Conservation (phyloP, 2,797 vertebrate genomes). For the Sphaeramia orbicularis region DNA sequence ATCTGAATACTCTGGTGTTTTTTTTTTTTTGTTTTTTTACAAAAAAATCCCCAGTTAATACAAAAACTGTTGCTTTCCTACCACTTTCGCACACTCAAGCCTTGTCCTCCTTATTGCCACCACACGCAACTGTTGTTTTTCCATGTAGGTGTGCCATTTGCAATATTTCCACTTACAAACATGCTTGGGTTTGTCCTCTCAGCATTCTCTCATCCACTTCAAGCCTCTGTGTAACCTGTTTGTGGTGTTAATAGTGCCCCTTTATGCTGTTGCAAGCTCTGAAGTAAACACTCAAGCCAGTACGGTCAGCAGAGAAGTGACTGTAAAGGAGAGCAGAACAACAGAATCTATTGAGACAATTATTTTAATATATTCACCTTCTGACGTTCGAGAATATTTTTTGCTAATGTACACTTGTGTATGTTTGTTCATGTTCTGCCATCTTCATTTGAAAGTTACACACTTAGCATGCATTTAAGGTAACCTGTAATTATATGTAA, state of each 20-base stretch:
- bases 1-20: constrained; percentile 9
- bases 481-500: constrained; percentile 57
- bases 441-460: constrained; percentile 43
- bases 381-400: constrained; percentile 57
- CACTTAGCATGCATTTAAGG: constrained; percentile 47
- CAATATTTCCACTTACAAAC: constrained; percentile 28
- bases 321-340: constrained; percentile 43
- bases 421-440: constrained; percentile 40
- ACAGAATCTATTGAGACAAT: constrained; percentile 59
- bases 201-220: constrained; percentile 7
- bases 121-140: constrained; percentile 42
- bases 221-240: constrained; percentile 28
- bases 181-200: constrained; percentile 29
- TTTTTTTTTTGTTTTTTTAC: neutral
- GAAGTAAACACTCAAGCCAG: constrained; percentile 48
- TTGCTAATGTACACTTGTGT: constrained; percentile 37
- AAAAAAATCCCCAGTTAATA: constrained; percentile 20
- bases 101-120: constrained; percentile 27
- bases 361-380: constrained; percentile 62
- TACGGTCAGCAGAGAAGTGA: constrained; percentile 27
- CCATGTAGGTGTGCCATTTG: constrained; percentile 1
- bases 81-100: constrained; percentile 30
- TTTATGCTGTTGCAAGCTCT: constrained; percentile 30
- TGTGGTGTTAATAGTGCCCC: constrained; percentile 33
- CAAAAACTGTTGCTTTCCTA: constrained; percentile 33